Conservation (phyloP, 2,113 vertebrate genomes). For the Marmota flaviventris region DNA sequence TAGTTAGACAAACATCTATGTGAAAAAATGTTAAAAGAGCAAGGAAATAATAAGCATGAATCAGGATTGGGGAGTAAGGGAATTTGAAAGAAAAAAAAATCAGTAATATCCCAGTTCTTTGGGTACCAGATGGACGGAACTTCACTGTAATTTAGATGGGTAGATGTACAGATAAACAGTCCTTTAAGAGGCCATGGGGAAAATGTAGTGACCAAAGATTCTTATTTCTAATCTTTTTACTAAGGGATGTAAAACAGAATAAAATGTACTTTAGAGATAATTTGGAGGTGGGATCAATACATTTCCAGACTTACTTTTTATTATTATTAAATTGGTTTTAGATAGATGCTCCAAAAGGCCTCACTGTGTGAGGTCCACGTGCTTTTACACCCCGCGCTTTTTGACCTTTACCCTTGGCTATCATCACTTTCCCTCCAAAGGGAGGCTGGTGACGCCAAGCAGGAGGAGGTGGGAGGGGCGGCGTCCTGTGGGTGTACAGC, state of each 20-base stretch:
- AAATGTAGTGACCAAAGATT: not conserved
- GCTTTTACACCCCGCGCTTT: constrained; percentile 63
- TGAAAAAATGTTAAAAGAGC: constrained; percentile 21
- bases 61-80: not conserved
- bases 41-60: not conserved
- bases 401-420: constrained; percentile 58
- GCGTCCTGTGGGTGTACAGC: not conserved
- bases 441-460: not conserved
- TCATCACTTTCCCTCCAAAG: not conserved
- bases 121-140: not conserved
- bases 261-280: not conserved
- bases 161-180: not conserved
- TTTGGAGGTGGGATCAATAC: not conserved
- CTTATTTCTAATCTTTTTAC: constrained; percentile 7
- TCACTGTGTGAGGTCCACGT: constrained; percentile 42
- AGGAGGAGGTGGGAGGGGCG: not conserved
- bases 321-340: constrained; percentile 27
- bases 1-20: not conserved
- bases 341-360: not conserved
- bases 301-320: not conserved
- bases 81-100: not conserved
- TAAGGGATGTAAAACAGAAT: not conserved
- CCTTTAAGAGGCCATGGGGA: not conserved
- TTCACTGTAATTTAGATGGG: not conserved
- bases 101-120: constrained; percentile 45